Percentiles rank a stretch among this genome's conserved stretches.
Evolutionary conservation across 2,113 vertebrate species (phyloP).

Genomic region (Octodon degus): DNA sequence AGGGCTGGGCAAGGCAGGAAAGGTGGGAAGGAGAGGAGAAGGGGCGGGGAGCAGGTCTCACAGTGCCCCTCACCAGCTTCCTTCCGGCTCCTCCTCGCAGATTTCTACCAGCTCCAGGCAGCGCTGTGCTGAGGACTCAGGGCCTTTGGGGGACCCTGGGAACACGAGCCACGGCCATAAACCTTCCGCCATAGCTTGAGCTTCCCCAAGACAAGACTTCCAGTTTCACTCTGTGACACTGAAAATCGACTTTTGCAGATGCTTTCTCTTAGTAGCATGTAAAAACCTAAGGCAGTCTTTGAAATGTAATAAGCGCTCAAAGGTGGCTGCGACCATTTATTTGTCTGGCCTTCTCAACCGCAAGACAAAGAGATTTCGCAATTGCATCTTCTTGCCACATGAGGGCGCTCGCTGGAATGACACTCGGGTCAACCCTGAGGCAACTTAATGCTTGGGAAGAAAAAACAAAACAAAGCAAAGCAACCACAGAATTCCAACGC

Average conservation of each 20-base stretch:
- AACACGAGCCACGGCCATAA: background rate
- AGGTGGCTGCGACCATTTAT: background rate
- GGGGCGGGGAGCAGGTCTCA: too few species aligned
- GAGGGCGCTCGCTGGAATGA: conserved; percentile 12
- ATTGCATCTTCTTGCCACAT: conserved; percentile 14
- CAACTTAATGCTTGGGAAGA: background rate
- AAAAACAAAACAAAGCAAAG: background rate
- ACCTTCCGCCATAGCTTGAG: background rate
- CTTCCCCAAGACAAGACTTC: background rate
- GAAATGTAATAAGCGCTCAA: background rate
- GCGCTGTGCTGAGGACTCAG: background rate
- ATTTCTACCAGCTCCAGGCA: background rate
- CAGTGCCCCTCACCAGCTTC: too few species aligned
- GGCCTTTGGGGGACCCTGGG: background rate
- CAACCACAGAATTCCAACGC: background rate
- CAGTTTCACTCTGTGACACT: background rate
- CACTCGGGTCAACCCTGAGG: background rate
- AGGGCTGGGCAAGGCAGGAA: background rate
- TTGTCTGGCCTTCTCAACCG: background rate
- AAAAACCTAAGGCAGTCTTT: background rate
- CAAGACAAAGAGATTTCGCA: background rate
- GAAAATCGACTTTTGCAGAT: background rate
- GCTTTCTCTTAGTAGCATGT: background rate
- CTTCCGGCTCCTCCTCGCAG: too few species aligned
- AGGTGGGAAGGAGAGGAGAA: rapidly evolving